Conservation (phyloP, 2,888 invertebrate genomes). For the Pemphredon lugubris region DNA sequence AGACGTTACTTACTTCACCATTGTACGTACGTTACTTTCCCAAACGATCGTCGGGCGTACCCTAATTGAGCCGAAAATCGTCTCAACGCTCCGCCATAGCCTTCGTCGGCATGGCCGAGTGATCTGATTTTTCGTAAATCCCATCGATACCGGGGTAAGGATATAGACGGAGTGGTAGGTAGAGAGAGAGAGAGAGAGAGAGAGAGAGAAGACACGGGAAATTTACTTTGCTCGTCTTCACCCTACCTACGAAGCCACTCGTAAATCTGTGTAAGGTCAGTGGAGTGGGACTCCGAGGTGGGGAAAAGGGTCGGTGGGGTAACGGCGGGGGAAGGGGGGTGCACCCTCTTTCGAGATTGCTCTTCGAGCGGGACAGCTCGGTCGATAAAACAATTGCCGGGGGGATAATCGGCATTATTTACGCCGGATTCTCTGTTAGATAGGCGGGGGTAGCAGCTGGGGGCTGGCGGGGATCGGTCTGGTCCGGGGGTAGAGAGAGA, state of each 20-base stretch:
- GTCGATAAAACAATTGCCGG: constrained; percentile 81
- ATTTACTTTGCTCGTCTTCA: constrained; percentile 62
- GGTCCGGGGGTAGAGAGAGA: constrained; percentile 10
- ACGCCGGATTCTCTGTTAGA: constrained; percentile 79
- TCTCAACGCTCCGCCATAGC: neutral
- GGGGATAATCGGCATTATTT: constrained; percentile 81
- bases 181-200: no score
- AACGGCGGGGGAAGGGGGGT: constrained; percentile 36
- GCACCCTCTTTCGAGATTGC: constrained; percentile 59
- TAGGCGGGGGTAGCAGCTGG: constrained; percentile 62
- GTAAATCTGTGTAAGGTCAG: constrained; percentile 63
- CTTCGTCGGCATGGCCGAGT: neutral
- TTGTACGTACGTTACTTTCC: no score
- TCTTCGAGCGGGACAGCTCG: constrained; percentile 60
- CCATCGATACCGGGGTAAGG: neutral
- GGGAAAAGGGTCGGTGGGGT: constrained; percentile 39
- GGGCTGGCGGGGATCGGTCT: constrained; percentile 21
- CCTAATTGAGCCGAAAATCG: neutral
- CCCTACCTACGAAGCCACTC: constrained; percentile 55
- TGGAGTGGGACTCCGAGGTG: constrained; percentile 13
- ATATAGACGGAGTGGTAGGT: no score
- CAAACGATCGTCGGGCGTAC: neutral
- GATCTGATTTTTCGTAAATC: neutral
- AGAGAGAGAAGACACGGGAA: constrained; percentile 23
- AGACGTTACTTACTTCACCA: no score